Evolutionary conservation across 2,797 vertebrate genomes (phyloP), one percentile per base, ranked within the genome.

Genomic region (Rhodeus uyekii): DNA sequence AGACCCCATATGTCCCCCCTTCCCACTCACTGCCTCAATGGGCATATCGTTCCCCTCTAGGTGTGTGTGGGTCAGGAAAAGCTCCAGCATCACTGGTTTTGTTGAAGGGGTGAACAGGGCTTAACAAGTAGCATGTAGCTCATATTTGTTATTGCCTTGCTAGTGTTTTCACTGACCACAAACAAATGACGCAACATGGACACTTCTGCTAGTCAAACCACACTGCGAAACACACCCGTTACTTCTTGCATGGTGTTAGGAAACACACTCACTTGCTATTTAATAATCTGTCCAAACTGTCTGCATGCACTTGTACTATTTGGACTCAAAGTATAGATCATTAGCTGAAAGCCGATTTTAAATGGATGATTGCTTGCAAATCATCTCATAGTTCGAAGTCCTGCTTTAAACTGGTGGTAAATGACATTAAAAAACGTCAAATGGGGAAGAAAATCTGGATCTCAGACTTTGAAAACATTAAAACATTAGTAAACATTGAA

Each of bases 81-180:
- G 91, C 92, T 93, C 88, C 90, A 91, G 90, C 89, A 92, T 92
- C 90, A 90, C 90, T 93, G 92, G 92, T 94, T 92, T 92, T 94
- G 91, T 92, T 94, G 88, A 89, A 89, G 84, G 90, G 92, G 90
- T 89, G 90, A 89, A 90, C 92, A 90, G 83, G 86, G 89, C 84
- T 89, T 91, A 88, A 88, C 32, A 50, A 72, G 29, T 50, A 50
- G 22, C 7, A 22, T 5, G 13, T 16, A 24, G 13, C 32, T 55
- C 14, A n/a, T 12, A 24, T 32, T 36, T 73, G 13, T n/a, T 36
- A 10, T 53, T 34, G 5, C 32, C 29, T 5, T 53, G 19, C 32
- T 19, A 48, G 24, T 24, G 27, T 67, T 67, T 67, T 65, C 36
- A n/a, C 5, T 24, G 12, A 24, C 22, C 22, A 32, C 18, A 64